These are phyloP conservation scores for Littorina saxatilis DNA, from an alignment of 1,140 invertebrate genomes.

Conservation along the genomic window DNA sequence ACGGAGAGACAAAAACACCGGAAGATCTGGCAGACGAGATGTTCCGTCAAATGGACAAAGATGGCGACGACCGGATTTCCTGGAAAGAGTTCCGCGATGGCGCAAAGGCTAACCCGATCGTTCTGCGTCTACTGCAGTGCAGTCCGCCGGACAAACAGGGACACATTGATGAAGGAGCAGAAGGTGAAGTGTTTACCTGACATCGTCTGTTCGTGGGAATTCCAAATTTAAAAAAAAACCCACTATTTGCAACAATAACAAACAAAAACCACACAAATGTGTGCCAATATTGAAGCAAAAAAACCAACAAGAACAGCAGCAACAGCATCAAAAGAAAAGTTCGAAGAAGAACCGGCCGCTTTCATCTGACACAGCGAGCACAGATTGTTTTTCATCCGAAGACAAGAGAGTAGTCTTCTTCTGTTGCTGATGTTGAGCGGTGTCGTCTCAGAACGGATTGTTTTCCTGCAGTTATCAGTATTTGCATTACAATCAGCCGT, in stretches of 20 bases:
- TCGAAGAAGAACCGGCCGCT: too few species aligned
- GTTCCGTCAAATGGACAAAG: slow-evolving; percentile 21
- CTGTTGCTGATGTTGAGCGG: too few species aligned
- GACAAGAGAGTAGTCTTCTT: too few species aligned
- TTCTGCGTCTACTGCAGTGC: slow-evolving; percentile 32
- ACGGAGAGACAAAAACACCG: background rate
- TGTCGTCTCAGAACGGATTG: too few species aligned
- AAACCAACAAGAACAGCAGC: background rate
- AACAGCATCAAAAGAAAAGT: too few species aligned
- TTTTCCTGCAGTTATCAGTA: too few species aligned
- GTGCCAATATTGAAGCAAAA: background rate
- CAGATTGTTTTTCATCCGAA: too few species aligned
- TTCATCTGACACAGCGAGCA: too few species aligned
- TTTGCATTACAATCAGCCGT: too few species aligned
- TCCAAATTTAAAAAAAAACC: background rate
- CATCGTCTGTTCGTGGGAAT: too few species aligned
- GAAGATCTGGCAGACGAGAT: background rate
- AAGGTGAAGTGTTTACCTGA: background rate
- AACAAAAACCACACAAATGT: background rate
- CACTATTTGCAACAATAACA: background rate
- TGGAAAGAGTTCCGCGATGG: slow-evolving; percentile 31
- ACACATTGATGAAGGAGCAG: background rate
- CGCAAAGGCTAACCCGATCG: background rate
- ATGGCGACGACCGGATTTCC: slow-evolving; percentile 27
- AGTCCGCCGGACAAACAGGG: background rate